Evolutionary conservation across 2,113 vertebrate genomes (phyloP).

Genomic region (Scopus umbretta): DNA sequence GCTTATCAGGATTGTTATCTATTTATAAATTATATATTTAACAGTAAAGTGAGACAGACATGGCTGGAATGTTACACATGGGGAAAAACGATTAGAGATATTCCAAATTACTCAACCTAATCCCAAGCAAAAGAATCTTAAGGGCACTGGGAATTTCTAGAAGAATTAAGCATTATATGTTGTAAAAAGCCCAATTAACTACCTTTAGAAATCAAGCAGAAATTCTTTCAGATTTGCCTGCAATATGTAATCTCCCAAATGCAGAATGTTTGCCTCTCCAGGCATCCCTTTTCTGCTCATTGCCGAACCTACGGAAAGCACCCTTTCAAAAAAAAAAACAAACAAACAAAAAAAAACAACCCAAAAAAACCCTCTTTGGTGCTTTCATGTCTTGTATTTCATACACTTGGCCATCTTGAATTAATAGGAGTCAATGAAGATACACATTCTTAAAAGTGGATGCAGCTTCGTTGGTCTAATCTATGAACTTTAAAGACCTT

Average conservation of each 20-base stretch:
- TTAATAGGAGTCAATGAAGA: slow-evolving; percentile 38
- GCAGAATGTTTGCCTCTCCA: slow-evolving; percentile 8
- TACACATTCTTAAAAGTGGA: neutral
- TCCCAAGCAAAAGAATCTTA: slow-evolving; percentile 45
- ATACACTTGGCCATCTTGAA: slow-evolving; percentile 23
- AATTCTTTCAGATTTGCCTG: slow-evolving; percentile 13
- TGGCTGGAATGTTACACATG: slow-evolving; percentile 56
- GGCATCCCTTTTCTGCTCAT: neutral
- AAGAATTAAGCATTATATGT: slow-evolving; percentile 28
- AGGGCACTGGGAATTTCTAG: slow-evolving; percentile 49
- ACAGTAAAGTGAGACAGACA: slow-evolving; percentile 63
- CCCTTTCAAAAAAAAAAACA: neutral
- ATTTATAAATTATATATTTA: slow-evolving; percentile 72
- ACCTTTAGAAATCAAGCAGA: slow-evolving; percentile 11
- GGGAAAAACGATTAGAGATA: slow-evolving; percentile 50
- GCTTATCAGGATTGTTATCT: slow-evolving; percentile 68
- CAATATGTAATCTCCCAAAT: neutral
- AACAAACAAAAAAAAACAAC: neutral
- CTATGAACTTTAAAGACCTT: slow-evolving; percentile 56
- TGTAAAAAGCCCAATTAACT: slow-evolving; percentile 43
- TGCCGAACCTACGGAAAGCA: slow-evolving; percentile 15
- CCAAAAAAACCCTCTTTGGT: neutral
- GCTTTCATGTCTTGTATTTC: neutral
- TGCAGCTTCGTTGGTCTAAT: slow-evolving; percentile 21
- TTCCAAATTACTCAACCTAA: slow-evolving; percentile 56